These are phyloP conservation scores for Sebastes steindachneri DNA, from an alignment of 2,797 vertebrate genomes.

Conservation along the genomic window DNA sequence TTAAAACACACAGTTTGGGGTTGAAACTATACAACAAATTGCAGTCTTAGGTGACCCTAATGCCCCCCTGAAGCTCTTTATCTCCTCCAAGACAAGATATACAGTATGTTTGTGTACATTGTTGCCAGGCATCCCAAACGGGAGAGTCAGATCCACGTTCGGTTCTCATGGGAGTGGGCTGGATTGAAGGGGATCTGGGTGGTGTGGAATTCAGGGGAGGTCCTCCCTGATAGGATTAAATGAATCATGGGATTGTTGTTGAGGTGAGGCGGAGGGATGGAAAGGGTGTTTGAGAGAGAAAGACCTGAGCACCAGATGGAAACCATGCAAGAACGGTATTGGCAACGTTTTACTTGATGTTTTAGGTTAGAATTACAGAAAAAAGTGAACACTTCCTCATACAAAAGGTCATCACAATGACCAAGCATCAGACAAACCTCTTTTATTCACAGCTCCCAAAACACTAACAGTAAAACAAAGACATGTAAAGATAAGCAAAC, in stretches of 20 bases:
- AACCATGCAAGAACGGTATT: neutral
- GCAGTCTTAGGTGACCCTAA: conserved; percentile 10
- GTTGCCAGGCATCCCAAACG: conserved; percentile 41
- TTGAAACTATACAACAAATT: neutral
- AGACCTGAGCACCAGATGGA: neutral
- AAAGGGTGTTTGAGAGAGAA: conserved; percentile 4
- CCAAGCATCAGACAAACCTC: neutral
- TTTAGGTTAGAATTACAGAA: conserved; percentile 7
- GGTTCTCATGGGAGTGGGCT: conserved; percentile 51
- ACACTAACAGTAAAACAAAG: conserved; percentile 16
- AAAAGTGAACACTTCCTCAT: neutral
- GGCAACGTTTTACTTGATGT: neutral
- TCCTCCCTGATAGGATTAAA: conserved; percentile 64
- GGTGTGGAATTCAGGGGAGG: conserved; percentile 68
- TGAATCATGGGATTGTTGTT: conserved; percentile 66
- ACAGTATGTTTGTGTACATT: conserved; percentile 10
- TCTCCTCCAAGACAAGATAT: conserved; percentile 10
- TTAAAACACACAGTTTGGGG: neutral
- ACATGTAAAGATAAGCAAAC: conserved; percentile 22
- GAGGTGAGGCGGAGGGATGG: conserved; percentile 38
- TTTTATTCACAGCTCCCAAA: neutral
- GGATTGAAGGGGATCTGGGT: conserved; percentile 54
- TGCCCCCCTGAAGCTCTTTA: conserved; percentile 1
- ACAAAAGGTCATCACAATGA: neutral
- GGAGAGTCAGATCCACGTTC: conserved; percentile 15